Base-by-base conservation (phyloP, 2,113 vertebrate species). In the Aplodontia rufa region DNA sequence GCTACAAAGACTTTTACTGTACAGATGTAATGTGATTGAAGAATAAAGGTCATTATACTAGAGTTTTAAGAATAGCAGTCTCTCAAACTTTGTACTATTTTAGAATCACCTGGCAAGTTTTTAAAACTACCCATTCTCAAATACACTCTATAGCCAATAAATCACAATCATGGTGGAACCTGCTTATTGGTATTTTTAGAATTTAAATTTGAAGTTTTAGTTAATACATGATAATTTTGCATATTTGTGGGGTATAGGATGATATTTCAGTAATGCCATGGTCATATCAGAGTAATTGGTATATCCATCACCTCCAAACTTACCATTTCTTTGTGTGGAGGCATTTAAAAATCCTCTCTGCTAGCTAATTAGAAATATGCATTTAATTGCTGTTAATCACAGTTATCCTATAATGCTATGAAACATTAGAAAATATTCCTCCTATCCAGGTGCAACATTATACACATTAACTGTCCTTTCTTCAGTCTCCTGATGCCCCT, bases 1-100 rank as follows among this genome's bases (percentile, higher is more conserved):
- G 28, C 83, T 55, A 75, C 3, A 40, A 95, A 37, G n/a, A 95
- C 83, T 92, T 94, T 92, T 37, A 66, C 4, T 87, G 28, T 83
- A 71, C 24, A 83, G 92, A 92, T 83, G 49, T 89, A 79, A 69
- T 83, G 60, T 79, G 82, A 64, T 84, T 71, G 26, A 93, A 94
- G 76, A 96, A 51, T 93, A 85, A 91, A 89, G 60, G 24, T 45
- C 45, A 85, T 88, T 22, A 71, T 93, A 75, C 85, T 71, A 68
- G 30, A 87, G 14, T 76, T 94, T 68, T 72, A 78, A 76, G 16
- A 93, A 49, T 3, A 72, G 28, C 20, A 55, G 28, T 83, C 79
- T 96, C 62, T 94, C 53, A 85, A 69, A 86, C 30, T 91, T 55
- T 84, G 35, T n/a, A 62, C 5, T 30, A 20, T 6, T 66, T 87